Base-by-base conservation (phyloP, 2,888 invertebrate species). In the Taenaris catops region DNA sequence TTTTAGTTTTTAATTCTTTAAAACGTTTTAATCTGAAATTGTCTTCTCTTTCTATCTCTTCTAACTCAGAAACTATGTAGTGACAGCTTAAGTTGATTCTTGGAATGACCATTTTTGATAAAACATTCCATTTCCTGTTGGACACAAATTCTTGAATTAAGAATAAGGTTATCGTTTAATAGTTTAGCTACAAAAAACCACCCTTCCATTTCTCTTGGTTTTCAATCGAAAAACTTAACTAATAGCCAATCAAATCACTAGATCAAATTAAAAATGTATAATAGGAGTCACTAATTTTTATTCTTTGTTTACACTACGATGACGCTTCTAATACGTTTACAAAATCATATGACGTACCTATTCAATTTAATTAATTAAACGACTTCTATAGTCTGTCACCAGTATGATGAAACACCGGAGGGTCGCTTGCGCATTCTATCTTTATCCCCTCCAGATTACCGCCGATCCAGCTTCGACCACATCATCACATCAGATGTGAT, bases 81-180 rank as follows among this genome's bases (percentile, higher is more conserved):
- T 25, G 35, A 10, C 54, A 44, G 14, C 57, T 59, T 2, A 47
- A 27, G n/a, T 34, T 17, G 5, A 58, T 48, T 41, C 47, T 54
- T 24, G 65, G 66, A 39, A 56, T 38, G 7, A 64, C 39, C 21
- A 56, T 20, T 38, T 52, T 68, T 12, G 47, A 33, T 12, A 68
- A 42, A 4, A 65, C 58, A 46, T 65, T 65, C 42, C 50, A 51
- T 48, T 62, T 66, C 60, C 67, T 67, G 66, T 33, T n/a, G 53
- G 59, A 48, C 39, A 53, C 36, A 61, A 58, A 51, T 35, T 41
- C 44, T 44, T 33, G 35, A 25, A 33, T 38, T 44, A 42, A 26
- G 10, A 27, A 8, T 10, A 12, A 11, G 6, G 3, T 6, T 14
- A 23, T 25, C 11, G 20, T 23, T 5, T 32, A 14, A 26, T 12